Evolutionary conservation across 2,113 vertebrate species (phyloP).

Genomic region (Oncorhynchus gorbuscha): DNA sequence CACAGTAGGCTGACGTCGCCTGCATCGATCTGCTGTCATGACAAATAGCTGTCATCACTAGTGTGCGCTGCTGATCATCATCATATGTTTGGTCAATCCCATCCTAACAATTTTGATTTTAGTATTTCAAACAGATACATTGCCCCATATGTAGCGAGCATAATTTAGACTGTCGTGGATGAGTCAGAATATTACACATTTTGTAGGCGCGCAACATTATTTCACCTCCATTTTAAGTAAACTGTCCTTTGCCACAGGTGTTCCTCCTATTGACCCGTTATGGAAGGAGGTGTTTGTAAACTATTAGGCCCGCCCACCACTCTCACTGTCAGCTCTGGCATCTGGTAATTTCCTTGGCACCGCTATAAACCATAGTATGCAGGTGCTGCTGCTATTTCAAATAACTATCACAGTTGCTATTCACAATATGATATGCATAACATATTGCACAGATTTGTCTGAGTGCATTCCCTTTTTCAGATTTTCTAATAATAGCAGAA

Average conservation of each 20-base stretch:
- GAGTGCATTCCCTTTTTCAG: background rate
- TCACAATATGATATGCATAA: background rate
- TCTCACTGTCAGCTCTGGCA: background rate
- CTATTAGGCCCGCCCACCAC: background rate
- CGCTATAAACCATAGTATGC: background rate
- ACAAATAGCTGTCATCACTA: background rate
- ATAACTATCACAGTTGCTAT: background rate
- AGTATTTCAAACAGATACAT: background rate
- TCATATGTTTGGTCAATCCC: background rate
- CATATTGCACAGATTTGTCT: background rate
- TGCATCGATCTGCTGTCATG: background rate
- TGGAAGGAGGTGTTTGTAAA: too few relatives aligned
- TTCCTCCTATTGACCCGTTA: background rate
- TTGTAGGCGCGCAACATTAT: background rate
- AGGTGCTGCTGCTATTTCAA: background rate
- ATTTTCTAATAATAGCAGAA: background rate
- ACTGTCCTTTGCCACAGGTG: conserved; percentile 1
- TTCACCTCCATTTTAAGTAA: too few relatives aligned
- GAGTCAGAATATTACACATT: background rate
- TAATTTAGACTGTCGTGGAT: background rate
- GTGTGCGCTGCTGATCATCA: background rate
- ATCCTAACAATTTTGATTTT: background rate
- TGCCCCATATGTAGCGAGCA: background rate
- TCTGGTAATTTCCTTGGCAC: background rate
- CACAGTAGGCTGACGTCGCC: background rate